Evolutionary conservation across 1,140 invertebrate genomes (phyloP).

Genomic region (Cepaea nemoralis): DNA sequence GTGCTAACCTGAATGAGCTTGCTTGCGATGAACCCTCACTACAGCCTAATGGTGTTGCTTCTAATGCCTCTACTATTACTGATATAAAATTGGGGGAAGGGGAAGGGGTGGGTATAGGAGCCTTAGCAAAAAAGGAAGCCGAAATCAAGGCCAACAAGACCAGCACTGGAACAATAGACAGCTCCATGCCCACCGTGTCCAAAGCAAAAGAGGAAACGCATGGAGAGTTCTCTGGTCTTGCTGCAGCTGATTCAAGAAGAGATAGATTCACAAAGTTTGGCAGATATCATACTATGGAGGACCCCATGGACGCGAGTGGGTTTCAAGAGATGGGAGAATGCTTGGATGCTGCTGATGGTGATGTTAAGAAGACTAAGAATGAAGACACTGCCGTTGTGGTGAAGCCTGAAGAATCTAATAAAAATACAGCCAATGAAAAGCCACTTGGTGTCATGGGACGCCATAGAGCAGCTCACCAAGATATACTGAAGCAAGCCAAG

Average conservation of each 20-base stretch:
- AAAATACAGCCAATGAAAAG: background rate
- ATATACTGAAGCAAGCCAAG: constrained; percentile 36
- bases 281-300: constrained; percentile 34
- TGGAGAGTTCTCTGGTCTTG: constrained; percentile 28
- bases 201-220: constrained; percentile 16
- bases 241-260: constrained; percentile 31
- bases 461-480: background rate
- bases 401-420: background rate
- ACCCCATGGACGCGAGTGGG: constrained; percentile 19
- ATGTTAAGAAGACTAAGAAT: background rate
- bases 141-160: background rate
- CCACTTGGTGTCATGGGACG: background rate
- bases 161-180: background rate
- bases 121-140: background rate
- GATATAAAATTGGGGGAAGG: background rate
- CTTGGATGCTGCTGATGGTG: background rate
- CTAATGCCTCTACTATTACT: background rate
- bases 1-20: constrained; percentile 38
- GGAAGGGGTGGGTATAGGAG: background rate
- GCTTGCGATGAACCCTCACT: constrained; percentile 9
- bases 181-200: background rate
- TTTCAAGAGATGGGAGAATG: background rate
- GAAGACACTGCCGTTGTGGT: background rate
- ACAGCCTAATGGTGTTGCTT: background rate
- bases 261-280: constrained; percentile 17